phyloP scores from a whole-genome alignment of 2,113 vertebrate genomes.

The Prunella himalayana region DNA sequence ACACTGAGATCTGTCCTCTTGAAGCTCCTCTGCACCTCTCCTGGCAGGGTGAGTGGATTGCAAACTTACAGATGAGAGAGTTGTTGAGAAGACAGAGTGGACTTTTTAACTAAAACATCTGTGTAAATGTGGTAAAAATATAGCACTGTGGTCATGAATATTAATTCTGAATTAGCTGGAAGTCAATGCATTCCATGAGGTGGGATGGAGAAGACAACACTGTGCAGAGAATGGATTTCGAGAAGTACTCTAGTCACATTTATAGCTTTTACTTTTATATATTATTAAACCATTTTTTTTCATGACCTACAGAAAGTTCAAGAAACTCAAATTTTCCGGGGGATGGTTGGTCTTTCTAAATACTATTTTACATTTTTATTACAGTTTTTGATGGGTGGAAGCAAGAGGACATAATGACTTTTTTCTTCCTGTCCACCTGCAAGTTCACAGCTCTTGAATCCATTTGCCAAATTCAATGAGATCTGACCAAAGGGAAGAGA shows the following conservation, averaged over 20 bases:
- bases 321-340: not conserved
- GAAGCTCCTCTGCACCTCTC: fast-evolving
- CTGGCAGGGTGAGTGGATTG: not conserved
- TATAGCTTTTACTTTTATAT: not conserved
- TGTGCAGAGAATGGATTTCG: not conserved
- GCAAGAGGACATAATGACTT: not conserved
- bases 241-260: not conserved
- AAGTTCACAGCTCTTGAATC: not conserved
- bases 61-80: not conserved
- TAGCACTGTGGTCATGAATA: not conserved
- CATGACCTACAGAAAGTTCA: not conserved
- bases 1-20: not conserved
- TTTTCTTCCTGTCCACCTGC: not conserved
- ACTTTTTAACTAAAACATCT: not conserved
- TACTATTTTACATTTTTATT: not conserved
- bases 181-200: not conserved
- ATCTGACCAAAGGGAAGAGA: slow-evolving; percentile 13
- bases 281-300: not conserved
- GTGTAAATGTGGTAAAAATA: not conserved
- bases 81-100: not conserved
- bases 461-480: slow-evolving; percentile 1
- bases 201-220: not conserved
- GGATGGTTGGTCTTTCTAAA: not conserved
- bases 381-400: not conserved
- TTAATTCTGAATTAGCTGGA: not conserved